These are phyloP conservation scores for Pelodytes ibericus DNA, from an alignment of 2,797 vertebrate species.

Conservation along the genomic window DNA sequence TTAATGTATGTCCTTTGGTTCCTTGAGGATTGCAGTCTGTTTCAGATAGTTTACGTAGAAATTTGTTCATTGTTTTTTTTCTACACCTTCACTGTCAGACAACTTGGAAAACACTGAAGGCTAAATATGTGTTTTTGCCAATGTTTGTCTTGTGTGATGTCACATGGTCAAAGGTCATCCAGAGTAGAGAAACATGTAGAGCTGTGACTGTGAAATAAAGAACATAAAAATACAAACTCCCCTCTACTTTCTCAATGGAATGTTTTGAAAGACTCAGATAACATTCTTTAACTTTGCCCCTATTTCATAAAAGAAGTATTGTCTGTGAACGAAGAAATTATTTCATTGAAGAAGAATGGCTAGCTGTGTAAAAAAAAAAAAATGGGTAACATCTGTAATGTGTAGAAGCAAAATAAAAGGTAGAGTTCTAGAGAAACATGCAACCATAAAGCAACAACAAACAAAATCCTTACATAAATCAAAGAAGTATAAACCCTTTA, in stretches of 20 bases:
- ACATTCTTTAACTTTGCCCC: constrained; percentile 5
- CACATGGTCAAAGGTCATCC: constrained; percentile 11
- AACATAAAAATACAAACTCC: constrained; percentile 7
- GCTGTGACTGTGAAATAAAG: neutral
- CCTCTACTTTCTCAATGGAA: constrained; percentile 13
- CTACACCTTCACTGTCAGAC: neutral
- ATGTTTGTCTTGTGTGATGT: constrained; percentile 25
- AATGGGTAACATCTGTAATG: neutral
- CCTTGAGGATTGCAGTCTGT: neutral
- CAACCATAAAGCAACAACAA: no score
- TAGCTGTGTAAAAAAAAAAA: neutral
- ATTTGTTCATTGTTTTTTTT: neutral
- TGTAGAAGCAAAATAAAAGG: neutral
- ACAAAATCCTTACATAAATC: no score
- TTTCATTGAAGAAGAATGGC: constrained; percentile 2
- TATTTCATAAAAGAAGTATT: constrained; percentile 19
- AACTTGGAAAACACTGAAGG: neutral
- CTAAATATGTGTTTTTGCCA: neutral
- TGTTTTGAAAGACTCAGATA: constrained; percentile 27
- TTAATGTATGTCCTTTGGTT: no score
- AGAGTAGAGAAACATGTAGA: constrained; percentile 5
- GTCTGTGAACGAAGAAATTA: neutral
- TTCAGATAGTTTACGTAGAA: neutral
- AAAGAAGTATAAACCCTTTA: no score
- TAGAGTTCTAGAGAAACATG: no score